Evolutionary conservation across 1,140 invertebrate genomes (phyloP), one percentile per base, ranked within the genome.

Genomic region (Cardiocondyla obscurior): DNA sequence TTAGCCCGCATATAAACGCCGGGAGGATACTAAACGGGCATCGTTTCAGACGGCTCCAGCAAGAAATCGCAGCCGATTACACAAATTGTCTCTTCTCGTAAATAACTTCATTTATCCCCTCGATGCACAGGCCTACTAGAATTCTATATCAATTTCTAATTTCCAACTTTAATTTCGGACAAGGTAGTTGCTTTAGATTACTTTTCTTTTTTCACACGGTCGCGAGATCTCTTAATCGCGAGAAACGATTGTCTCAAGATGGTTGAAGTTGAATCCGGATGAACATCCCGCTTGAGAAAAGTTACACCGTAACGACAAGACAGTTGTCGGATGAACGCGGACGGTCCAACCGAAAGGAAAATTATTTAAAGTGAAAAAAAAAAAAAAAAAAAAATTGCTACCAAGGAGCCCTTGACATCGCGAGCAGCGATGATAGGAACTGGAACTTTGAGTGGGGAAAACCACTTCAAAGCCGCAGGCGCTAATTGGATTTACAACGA

Each of bases 401-500:
- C 64, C 67, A 84, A 74, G 82, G 67, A 89, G 83, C 83, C 87
- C 87, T 88, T 85, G 87, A 88, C 87, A 88, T 81, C 86, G 87
- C 81, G 77, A 82, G 79, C 77, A 62, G 22, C 64, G 58, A 62
- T 69, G 74, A 67, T 79, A 82, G 83, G 53, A 81, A 82, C 77
- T 72, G 77, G 86, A 85, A 88, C 65, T 77, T 88, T 74, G 82
- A 88, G 87, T 88, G 84, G 84, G 86, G 84, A 88, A 88, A 88
- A 82, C 83, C 84, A 88, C 87, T 89, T 85, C 79, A 89, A 88
- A 89, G 87, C 86, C 86, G 55, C 86, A 85, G 87, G 84, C 84
- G 87, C 84, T 89, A 89, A 89, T 89, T 89, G 87, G 87, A 89
- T 89, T 89, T 89, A 89, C 87, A 86, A 85, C 87, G 83, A 88